phyloP scores from a whole-genome alignment of 2,888 invertebrate species.

The Oligia fasciuncula region DNA sequence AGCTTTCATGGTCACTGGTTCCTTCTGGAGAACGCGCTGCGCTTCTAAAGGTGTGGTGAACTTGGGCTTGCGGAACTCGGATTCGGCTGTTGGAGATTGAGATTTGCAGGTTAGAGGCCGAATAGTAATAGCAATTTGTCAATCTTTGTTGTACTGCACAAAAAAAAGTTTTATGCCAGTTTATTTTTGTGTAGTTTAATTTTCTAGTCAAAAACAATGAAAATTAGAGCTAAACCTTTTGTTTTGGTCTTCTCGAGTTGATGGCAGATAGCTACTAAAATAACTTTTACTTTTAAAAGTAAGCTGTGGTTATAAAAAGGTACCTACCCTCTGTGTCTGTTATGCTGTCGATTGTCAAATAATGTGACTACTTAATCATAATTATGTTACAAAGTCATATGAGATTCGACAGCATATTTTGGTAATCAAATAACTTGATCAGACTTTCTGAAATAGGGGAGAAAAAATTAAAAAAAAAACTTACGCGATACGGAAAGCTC shows the following conservation, averaged over 20 bases:
- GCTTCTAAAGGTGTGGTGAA: slow-evolving; percentile 92
- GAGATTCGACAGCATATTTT: neutral
- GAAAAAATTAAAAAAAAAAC: slow-evolving; percentile 70
- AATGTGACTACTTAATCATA: neutral
- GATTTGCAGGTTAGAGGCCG: neutral
- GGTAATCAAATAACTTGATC: neutral
- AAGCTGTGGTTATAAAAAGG: neutral
- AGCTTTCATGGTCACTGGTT: slow-evolving; percentile 92
- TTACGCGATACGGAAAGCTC: slow-evolving; percentile 93
- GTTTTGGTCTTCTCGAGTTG: neutral
- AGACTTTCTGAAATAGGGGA: neutral
- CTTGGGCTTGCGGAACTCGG: slow-evolving; percentile 94
- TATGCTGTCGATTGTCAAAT: too few species aligned
- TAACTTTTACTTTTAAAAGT: neutral
- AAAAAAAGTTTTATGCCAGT: neutral
- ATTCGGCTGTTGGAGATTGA: slow-evolving; percentile 90
- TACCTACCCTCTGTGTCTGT: too few species aligned
- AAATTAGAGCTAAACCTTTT: neutral
- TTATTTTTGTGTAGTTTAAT: neutral
- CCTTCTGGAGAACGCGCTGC: slow-evolving; percentile 92
- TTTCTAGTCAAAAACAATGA: neutral
- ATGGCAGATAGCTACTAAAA: neutral
- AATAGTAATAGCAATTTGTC: neutral
- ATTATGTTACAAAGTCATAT: neutral
- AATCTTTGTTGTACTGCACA: neutral